These are phyloP conservation scores for Hippocampus zosterae DNA, from an alignment of 2,113 vertebrate species.

Conservation along the genomic window DNA sequence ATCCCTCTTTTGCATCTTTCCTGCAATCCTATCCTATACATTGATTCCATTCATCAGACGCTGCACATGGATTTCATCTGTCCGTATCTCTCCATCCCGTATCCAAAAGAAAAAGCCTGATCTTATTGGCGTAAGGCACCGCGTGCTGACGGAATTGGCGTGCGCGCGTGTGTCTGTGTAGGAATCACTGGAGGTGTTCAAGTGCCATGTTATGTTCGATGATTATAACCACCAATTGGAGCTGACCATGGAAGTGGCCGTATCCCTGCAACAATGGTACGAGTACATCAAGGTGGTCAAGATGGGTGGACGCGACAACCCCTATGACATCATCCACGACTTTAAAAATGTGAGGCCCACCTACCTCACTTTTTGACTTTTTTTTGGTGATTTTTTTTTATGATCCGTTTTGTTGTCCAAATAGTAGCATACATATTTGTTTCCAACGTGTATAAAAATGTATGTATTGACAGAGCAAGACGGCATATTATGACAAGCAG, in stretches of 20 bases:
- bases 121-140: too few relatives aligned
- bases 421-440: neutral
- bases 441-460: neutral
- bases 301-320: constrained; percentile 76
- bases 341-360: constrained; percentile 78
- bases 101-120: too few relatives aligned
- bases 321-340: constrained; percentile 91
- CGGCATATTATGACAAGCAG: constrained; percentile 87
- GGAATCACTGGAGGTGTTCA: constrained; percentile 66
- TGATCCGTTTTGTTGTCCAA: neutral
- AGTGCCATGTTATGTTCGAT: constrained; percentile 71
- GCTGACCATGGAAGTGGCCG: constrained; percentile 87
- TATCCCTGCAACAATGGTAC: constrained; percentile 86
- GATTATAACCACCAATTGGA: constrained; percentile 53
- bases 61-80: too few relatives aligned
- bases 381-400: too few relatives aligned
- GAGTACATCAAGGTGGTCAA: constrained; percentile 88
- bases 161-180: too few relatives aligned
- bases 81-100: too few relatives aligned
- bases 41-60: too few relatives aligned
- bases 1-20: too few relatives aligned
- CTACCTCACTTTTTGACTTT: too few relatives aligned
- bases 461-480: constrained; percentile 76
- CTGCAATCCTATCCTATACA: too few relatives aligned
- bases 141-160: too few relatives aligned